Conservation (phyloP, 2,113 vertebrate genomes). For the Beaufortia kweichowensis region DNA sequence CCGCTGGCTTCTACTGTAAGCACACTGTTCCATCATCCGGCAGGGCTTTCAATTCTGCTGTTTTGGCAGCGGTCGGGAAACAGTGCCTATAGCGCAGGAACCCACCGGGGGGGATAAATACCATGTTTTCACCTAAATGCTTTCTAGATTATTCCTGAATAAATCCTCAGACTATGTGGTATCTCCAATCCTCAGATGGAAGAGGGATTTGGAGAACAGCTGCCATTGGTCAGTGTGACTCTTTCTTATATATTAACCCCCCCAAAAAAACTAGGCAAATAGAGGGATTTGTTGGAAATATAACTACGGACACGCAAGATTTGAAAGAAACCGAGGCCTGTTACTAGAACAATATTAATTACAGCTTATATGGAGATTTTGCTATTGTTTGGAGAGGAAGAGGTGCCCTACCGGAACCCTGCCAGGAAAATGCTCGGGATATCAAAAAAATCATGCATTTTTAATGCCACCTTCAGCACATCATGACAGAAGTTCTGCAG, state of each 20-base stretch:
- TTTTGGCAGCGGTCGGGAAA: constrained; percentile 5
- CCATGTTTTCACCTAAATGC: constrained; percentile 43
- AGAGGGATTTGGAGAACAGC: constrained; percentile 33
- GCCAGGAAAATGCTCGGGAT: constrained; percentile 30
- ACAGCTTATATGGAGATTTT: constrained; percentile 26
- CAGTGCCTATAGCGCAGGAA: neutral
- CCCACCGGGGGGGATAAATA: constrained; percentile 39
- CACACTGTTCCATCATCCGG: neutral
- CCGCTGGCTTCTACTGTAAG: constrained; percentile 3
- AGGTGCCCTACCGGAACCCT: constrained; percentile 34
- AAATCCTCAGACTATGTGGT: constrained; percentile 44
- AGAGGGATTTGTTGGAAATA: neutral
- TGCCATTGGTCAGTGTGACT: neutral
- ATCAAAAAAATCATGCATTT: constrained; percentile 49
- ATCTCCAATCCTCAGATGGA: constrained; percentile 53
- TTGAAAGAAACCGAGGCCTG: constrained; percentile 31
- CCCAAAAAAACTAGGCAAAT: neutral
- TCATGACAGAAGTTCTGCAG: constrained; percentile 49
- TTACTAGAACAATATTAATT: constrained; percentile 31
- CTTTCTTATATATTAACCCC: neutral
- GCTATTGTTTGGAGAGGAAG: constrained; percentile 47
- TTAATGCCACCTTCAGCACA: constrained; percentile 56
- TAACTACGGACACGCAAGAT: neutral
- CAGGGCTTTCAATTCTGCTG: constrained; percentile 6
- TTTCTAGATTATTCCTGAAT: constrained; percentile 48